Base-by-base conservation (phyloP, 2,113 vertebrate genomes). In the Numida meleagris region DNA sequence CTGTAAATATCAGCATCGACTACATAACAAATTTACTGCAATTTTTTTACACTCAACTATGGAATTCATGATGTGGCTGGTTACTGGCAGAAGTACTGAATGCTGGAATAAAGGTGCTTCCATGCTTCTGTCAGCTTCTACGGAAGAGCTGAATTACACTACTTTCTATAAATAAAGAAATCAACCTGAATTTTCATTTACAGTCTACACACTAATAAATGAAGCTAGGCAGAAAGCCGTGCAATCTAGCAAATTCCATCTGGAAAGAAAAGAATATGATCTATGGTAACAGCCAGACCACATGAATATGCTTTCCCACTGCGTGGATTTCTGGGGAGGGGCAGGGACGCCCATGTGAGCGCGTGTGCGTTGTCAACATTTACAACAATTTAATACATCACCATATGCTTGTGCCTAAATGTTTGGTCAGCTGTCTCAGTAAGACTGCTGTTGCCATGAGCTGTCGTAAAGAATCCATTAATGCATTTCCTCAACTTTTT, bases 41-140 rank as follows among this genome's bases (percentile, higher is more conserved):
- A 59, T 50, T 12, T 63, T 3, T 85, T 82, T 50, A 91, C 58
- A 62, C n/a, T 66, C 20, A 40, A 31, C 27, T 36, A 12, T 10
- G 45, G n/a, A 80, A 81, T 62, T 46, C 57, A n/a, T 78, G 42
- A 74, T 45, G 31, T 29, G 13, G 61, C 29, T 78, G 57, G 53
- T 86, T 63, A 79, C 38, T 23, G 51, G 20, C 48, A 89, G 43
- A 34, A 85, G 79, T 68, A 68, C 12, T 25, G 78, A 94, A 87
- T 25, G 12, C 33, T 71, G 74, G 45, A 89, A 36, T 25, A 51
- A 46, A 73, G 65, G 16, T 42, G 34, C 29, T 67, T 55, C 25
- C 19, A 4, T 40, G 79, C 66, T 67, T 66, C 85, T 65, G 10
- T 46, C 67, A 75, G 3, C 53, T 66, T 63, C 51, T 81, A 53